A percentile compares a stretch with the other conserved stretches of the same genome.
Evolutionary conservation across 2,797 vertebrate genomes (phyloP).

Genomic region (Lophius americanus): DNA sequence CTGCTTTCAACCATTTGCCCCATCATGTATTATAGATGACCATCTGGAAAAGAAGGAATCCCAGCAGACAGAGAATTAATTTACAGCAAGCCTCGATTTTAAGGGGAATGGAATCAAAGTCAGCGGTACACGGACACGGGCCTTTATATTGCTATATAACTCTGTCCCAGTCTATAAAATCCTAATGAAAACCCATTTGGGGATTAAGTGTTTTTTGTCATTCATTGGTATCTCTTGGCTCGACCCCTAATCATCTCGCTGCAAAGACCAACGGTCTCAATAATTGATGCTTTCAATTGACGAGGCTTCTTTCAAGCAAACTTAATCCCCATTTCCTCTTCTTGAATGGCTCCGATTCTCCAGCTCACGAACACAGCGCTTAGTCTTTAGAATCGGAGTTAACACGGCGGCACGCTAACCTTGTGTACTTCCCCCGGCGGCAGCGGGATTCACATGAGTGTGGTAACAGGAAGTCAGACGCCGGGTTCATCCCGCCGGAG

Average conservation of each 20-base stretch:
- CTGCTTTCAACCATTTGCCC: slow-evolving; percentile 72
- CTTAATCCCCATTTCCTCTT: slow-evolving; percentile 61
- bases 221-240: slow-evolving; percentile 69
- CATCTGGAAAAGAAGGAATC: slow-evolving; percentile 69
- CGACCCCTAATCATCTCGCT: slow-evolving; percentile 72
- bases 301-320: slow-evolving; percentile 60
- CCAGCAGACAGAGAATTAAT: slow-evolving; percentile 71
- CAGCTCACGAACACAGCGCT: slow-evolving; percentile 44
- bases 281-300: slow-evolving; percentile 66
- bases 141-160: slow-evolving; percentile 60
- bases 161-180: slow-evolving; percentile 75
- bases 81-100: slow-evolving; percentile 64
- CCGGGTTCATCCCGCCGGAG: slow-evolving; percentile 39
- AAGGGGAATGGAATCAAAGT: slow-evolving; percentile 74
- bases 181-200: slow-evolving; percentile 75
- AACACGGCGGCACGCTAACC: slow-evolving; percentile 31
- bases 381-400: slow-evolving; percentile 44
- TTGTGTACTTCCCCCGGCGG: slow-evolving; percentile 34
- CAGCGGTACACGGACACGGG: slow-evolving; percentile 28
- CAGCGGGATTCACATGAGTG: slow-evolving; percentile 24
- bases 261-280: slow-evolving; percentile 51
- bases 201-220: slow-evolving; percentile 73
- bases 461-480: slow-evolving; percentile 51
- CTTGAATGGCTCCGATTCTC: slow-evolving; percentile 52
- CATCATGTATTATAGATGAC: slow-evolving; percentile 75